Evolutionary conservation across 2,888 invertebrate genomes (phyloP).

Genomic region (Dolichopus griseipennis): DNA sequence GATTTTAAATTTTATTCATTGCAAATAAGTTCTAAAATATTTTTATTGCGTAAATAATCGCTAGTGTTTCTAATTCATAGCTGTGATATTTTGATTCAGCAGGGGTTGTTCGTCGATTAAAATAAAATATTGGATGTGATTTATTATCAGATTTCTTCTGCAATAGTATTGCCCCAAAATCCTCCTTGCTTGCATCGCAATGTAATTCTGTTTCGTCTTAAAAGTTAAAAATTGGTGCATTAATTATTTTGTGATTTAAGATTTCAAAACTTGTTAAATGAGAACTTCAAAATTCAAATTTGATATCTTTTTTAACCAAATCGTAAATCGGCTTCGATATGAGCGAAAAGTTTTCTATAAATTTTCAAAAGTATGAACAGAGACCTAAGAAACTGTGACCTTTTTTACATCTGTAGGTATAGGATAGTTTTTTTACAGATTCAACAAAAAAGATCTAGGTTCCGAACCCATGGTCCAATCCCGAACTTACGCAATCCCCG

Average conservation of each 20-base stretch:
- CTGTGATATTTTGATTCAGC: constrained; percentile 27
- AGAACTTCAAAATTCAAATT: neutral
- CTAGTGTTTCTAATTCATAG: constrained; percentile 29
- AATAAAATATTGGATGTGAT: constrained; percentile 27
- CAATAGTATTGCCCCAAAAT: constrained; percentile 25
- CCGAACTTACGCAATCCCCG: too few relatives aligned
- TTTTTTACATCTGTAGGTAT: too few relatives aligned
- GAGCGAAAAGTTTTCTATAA: constrained; percentile 24
- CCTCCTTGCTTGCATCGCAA: constrained; percentile 25
- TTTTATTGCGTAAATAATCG: constrained; percentile 26
- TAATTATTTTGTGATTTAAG: constrained; percentile 7
- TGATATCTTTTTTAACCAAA: neutral
- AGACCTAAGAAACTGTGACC: constrained; percentile 27
- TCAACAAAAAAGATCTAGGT: too few relatives aligned
- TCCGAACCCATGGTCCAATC: too few relatives aligned
- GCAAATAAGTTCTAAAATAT: constrained; percentile 25
- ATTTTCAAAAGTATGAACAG: constrained; percentile 27
- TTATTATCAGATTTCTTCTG: constrained; percentile 17
- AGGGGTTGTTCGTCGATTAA: constrained; percentile 26
- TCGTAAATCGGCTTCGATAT: constrained; percentile 9
- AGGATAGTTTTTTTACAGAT: too few relatives aligned
- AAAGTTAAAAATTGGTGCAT: constrained; percentile 27
- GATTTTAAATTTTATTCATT: constrained; percentile 17
- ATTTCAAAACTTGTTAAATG: constrained; percentile 7
- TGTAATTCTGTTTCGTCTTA: constrained; percentile 26